Base-by-base conservation (phyloP, 2,797 vertebrate genomes). In the Columba guinea region DNA sequence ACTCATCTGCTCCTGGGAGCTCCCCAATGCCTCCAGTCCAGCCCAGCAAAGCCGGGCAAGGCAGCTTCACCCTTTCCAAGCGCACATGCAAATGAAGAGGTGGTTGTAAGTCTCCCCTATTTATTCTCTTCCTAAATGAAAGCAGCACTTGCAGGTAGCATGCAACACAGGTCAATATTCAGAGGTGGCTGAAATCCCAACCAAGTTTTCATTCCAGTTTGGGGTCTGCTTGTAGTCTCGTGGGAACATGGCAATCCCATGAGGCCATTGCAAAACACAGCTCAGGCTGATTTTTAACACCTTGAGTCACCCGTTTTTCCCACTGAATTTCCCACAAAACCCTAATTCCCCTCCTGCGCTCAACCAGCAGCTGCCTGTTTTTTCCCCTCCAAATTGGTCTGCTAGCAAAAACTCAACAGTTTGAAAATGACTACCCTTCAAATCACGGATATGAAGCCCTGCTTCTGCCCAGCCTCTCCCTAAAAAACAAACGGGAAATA, bases 41-140 rank as follows among this genome's bases (percentile, higher is more conserved):
- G 48, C 2, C 12, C 56, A 49, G 41, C 5, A 46, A 62, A 51
- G 27, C 24, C 0, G 0, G 15, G 22, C 5, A 51, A 30, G 68
- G 5, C 30, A 13, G 13, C 63, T 49, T 58, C 77, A 41, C 41
- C 27, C 18, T 59, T 48, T 26, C 12, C 56, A 3, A 41, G n/a
- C 37, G 12, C 28, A 11, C 0, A 0, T 1, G 0, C 53, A 39
- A 4, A 5, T 2, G 7, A 3, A 34, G 84, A 9, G 46, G 7
- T 3, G 34, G 30, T 35, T 19, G 27, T 6, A 7, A 9, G 4
- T 17, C 49, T 75, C 23, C 53, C 39, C 14, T 18, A 0, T 51
- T 65, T 56, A 20, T 53, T 34, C 44, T n/a, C 70, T 34, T 51
- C 44, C 49, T 32, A 58, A 6, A n/a, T 0, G 23, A 71, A 60